Evolutionary conservation across 2,888 invertebrate genomes (phyloP).

Genomic region (Branchellion lobata): DNA sequence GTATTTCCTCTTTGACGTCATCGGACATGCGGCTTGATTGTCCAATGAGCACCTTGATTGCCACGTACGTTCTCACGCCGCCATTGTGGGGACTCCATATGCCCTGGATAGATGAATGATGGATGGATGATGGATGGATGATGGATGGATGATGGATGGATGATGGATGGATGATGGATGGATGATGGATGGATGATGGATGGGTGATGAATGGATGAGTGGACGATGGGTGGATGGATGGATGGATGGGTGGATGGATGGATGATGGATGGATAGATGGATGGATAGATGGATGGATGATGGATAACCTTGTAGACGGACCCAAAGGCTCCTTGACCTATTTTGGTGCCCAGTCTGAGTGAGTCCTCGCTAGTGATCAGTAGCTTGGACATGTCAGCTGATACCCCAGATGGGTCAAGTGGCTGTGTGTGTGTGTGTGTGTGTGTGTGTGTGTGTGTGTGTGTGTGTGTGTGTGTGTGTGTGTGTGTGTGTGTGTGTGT

Average conservation of each 20-base stretch:
- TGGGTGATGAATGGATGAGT: too few relatives aligned
- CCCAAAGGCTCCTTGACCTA: conserved; percentile 95
- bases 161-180: too few relatives aligned
- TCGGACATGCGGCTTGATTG: neutral
- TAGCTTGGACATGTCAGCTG: conserved; percentile 87
- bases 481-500: neutral
- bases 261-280: too few relatives aligned
- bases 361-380: conserved; percentile 91
- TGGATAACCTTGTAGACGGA: conserved; percentile 77
- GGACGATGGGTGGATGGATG: neutral
- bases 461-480: neutral
- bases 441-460: neutral
- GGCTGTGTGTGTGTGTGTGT: conserved; percentile 39
- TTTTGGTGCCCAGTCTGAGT: conserved; percentile 80
- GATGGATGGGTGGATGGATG: neutral
- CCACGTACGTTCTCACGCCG: conserved; percentile 31
- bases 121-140: too few relatives aligned
- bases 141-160: too few relatives aligned
- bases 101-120: conserved; percentile 36
- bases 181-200: too few relatives aligned
- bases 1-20: conserved; percentile 12
- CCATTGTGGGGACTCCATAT: conserved; percentile 38
- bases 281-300: too few relatives aligned
- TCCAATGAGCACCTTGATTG: conserved; percentile 40
- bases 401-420: conserved; percentile 82